These are phyloP conservation scores for Chloroceryle aenea DNA, from an alignment of 2,113 vertebrate species.

Conservation along the genomic window DNA sequence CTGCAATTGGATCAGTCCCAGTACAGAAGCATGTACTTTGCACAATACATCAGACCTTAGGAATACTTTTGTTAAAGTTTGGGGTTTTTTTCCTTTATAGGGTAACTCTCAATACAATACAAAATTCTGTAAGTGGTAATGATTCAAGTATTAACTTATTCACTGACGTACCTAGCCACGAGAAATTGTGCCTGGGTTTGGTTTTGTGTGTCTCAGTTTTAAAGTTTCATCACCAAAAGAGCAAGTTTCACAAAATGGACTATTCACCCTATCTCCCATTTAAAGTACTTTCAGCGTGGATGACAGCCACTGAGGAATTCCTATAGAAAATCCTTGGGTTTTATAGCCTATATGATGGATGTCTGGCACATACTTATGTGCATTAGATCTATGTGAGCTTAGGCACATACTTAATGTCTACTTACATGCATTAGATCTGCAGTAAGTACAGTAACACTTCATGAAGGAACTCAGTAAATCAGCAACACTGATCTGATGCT, in stretches of 20 bases:
- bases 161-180: background rate
- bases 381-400: background rate
- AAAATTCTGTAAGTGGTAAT: background rate
- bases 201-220: conserved; percentile 4
- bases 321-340: background rate
- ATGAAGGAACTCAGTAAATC: conserved; percentile 37
- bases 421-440: background rate
- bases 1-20: background rate
- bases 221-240: background rate
- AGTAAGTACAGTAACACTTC: background rate
- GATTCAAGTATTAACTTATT: background rate
- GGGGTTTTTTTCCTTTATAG: background rate
- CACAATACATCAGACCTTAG: background rate
- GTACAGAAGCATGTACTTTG: background rate
- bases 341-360: background rate
- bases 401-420: background rate
- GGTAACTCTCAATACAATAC: background rate
- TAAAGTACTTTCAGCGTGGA: background rate
- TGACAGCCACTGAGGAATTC: background rate
- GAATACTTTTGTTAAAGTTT: background rate
- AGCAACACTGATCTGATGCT: background rate
- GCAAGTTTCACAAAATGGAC: background rate
- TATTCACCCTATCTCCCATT: background rate
- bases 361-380: background rate
- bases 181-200: background rate